A percentile compares a stretch with the other conserved stretches of the same genome.
Conservation (phyloP, 2,797 vertebrate species). For the Bradypodion ventrale region DNA sequence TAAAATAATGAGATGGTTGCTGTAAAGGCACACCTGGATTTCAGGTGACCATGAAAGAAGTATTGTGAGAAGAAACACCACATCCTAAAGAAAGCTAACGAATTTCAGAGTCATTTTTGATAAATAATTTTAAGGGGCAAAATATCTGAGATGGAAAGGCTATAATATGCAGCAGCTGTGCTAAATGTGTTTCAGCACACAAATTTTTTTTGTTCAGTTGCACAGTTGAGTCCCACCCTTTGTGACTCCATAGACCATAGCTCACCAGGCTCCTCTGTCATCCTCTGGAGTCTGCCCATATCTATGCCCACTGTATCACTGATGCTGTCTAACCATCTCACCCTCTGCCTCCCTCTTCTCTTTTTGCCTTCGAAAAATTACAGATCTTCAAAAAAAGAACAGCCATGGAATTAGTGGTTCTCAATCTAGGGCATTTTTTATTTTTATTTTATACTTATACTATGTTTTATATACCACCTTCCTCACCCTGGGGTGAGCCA, state of each 20-base stretch:
- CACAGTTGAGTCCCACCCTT: too few relatives aligned
- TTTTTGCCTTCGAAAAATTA: not conserved
- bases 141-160: not conserved
- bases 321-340: too few relatives aligned
- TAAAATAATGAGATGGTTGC: conserved; percentile 41
- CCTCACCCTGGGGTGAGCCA: too few relatives aligned
- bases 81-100: not conserved
- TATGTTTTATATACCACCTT: too few relatives aligned
- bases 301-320: too few relatives aligned
- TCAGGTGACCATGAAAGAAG: not conserved
- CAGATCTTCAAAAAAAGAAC: not conserved
- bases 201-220: too few relatives aligned
- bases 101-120: not conserved
- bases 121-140: not conserved
- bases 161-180: not conserved
- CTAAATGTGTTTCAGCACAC: too few relatives aligned
- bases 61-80: too few relatives aligned
- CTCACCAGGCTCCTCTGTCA: too few relatives aligned
- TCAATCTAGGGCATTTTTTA: not conserved
- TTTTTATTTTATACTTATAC: too few relatives aligned
- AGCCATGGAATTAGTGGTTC: not conserved
- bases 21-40: conserved; percentile 22
- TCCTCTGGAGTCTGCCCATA: too few relatives aligned
- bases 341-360: not conserved
- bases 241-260: too few relatives aligned